Base-by-base conservation (phyloP, 2,888 invertebrate genomes). In the Melieria omissa region DNA sequence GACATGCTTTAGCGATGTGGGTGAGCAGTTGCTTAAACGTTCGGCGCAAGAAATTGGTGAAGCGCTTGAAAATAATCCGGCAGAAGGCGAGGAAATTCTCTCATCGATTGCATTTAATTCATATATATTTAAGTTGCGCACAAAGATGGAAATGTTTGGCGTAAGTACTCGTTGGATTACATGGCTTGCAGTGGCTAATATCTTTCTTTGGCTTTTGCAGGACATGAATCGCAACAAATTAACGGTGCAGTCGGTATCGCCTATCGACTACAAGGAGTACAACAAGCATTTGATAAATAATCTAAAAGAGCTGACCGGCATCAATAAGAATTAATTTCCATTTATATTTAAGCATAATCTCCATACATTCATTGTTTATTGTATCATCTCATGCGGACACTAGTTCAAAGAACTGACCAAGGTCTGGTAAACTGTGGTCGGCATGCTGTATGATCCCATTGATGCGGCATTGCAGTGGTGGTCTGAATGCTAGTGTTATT, bases 71-170 rank as follows among this genome's bases (percentile, higher is more conserved):
- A 88, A 88, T 76, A 90, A 95, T 86, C 89, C 91, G 72, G 88
- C 90, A 1, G 90, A 88, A 5, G 94, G 92, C 83, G 88, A 91
- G 84, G 88, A 91, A 65, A 88, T 93, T 70, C 93, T 97, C 79
- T 90, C 92, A 42, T 90, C 92, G 6, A 91, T 94, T 45, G 91
- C 92, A 78, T 98, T 98, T 86, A 92, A 91, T 81, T 90, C 92
- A 0, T 95, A 91, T 82, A 89, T 94, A 46, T 94, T 98, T 84
- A 95, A 93, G 85, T 89, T 98, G 78, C 89, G 97, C 71, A 92
- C 94, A 47, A 97, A 96, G 88, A 90, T 95, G 88, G 99, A 99
- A 87, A 93, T 91, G 10, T 99, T 93, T 85, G 97, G 96, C 85
- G 97, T 96, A 88, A 91, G 91, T 89, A 65, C 1, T 41, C 9